Evolutionary conservation across 2,888 invertebrate genomes (phyloP).

Genomic region (Axea sp.): DNA sequence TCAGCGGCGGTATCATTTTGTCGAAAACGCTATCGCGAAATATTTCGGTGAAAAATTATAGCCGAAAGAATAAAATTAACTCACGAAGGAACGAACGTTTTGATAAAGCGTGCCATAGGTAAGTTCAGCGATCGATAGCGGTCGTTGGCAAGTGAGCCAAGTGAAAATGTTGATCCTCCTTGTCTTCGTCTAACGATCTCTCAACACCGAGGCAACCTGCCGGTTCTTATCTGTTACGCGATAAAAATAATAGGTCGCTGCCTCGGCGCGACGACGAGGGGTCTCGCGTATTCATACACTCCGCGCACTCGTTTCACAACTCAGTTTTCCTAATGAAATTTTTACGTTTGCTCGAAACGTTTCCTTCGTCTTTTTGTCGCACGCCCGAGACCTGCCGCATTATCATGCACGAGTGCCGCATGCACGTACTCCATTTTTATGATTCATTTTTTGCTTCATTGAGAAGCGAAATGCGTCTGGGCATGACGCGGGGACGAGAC

Average conservation of each 20-base stretch:
- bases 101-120: conserved; percentile 21
- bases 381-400: conserved; percentile 56
- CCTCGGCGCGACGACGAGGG: conserved; percentile 42
- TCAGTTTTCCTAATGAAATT: conserved; percentile 72
- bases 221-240: conserved; percentile 62
- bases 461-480: conserved; percentile 53
- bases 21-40: too few relatives aligned
- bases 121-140: conserved; percentile 39
- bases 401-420: conserved; percentile 65
- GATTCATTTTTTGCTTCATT: conserved; percentile 61
- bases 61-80: conserved; percentile 10
- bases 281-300: conserved; percentile 57
- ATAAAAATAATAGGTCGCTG: conserved; percentile 64
- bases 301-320: conserved; percentile 63
- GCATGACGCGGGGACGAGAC: conserved; percentile 45
- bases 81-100: conserved; percentile 21
- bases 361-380: conserved; percentile 54
- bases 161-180: conserved; percentile 59
- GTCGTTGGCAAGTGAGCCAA: conserved; percentile 56
- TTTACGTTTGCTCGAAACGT: conserved; percentile 67
- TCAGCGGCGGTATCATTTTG: too few relatives aligned
- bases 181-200: conserved; percentile 57
- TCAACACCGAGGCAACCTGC: conserved; percentile 50
- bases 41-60: too few relatives aligned
- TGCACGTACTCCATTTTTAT: conserved; percentile 58